These are phyloP conservation scores for Cebidichthys violaceus DNA, from an alignment of 2,113 vertebrate genomes.

Conservation along the genomic window DNA sequence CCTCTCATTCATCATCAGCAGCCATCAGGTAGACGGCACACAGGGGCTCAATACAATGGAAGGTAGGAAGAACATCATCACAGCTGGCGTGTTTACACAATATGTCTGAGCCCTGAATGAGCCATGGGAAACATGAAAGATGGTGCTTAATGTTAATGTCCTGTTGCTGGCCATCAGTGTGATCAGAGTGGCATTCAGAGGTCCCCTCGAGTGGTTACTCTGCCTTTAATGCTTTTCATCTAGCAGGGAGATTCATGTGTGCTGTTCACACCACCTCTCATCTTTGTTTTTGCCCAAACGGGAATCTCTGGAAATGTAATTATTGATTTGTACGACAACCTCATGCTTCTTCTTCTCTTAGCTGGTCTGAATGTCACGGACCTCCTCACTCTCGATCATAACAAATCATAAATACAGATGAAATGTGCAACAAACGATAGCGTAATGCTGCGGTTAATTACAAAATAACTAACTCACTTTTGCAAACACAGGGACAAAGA, in stretches of 20 bases:
- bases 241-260: slow-evolving; percentile 26
- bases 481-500: neutral
- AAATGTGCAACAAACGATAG: neutral
- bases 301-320: slow-evolving; percentile 18
- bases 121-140: slow-evolving; percentile 22
- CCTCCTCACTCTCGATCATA: neutral
- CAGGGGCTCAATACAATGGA: slow-evolving; percentile 20
- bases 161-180: slow-evolving; percentile 35
- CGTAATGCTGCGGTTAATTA: neutral
- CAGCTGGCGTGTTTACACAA: slow-evolving; percentile 30
- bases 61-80: slow-evolving; percentile 21
- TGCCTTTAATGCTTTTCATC: slow-evolving; percentile 41
- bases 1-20: slow-evolving; percentile 39
- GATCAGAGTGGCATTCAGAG: slow-evolving; percentile 44
- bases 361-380: slow-evolving; percentile 10
- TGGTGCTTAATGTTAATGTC: slow-evolving; percentile 52
- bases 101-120: slow-evolving; percentile 41
- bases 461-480: neutral
- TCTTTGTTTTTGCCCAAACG: slow-evolving; percentile 25
- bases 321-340: slow-evolving; percentile 15
- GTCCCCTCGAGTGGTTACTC: slow-evolving; percentile 36
- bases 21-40: slow-evolving; percentile 30
- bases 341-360: neutral
- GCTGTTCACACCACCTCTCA: slow-evolving; percentile 9
- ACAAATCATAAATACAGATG: neutral